phyloP scores from a whole-genome alignment of 2,113 vertebrate species.

The Plecotus auritus region DNA sequence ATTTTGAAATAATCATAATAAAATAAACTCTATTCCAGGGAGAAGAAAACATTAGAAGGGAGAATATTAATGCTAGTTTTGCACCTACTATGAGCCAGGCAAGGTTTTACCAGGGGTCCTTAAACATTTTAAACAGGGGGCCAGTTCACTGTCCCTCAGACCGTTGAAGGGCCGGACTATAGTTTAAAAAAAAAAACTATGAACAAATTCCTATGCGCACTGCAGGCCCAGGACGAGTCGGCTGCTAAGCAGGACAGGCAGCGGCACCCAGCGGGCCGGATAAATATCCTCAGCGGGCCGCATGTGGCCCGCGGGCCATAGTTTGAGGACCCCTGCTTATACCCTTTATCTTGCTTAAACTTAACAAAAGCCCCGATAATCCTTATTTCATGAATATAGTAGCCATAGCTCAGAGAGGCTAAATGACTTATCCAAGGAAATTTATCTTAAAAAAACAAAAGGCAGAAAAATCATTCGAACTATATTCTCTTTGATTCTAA shows the following conservation, averaged over 20 bases:
- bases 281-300: too few relatives aligned
- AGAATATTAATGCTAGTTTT: neutral
- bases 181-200: too few relatives aligned
- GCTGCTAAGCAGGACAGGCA: too few relatives aligned
- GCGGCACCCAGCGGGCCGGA: too few relatives aligned
- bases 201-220: too few relatives aligned
- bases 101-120: too few relatives aligned
- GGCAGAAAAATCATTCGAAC: neutral
- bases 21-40: neutral
- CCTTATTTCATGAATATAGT: neutral
- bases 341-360: slow-evolving; percentile 21
- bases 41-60: neutral
- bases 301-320: too few relatives aligned
- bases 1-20: slow-evolving; percentile 34
- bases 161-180: too few relatives aligned
- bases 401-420: neutral
- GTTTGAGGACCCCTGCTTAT: too few relatives aligned
- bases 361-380: slow-evolving; percentile 31
- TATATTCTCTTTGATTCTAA: slow-evolving; percentile 7
- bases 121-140: too few relatives aligned
- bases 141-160: too few relatives aligned
- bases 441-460: neutral
- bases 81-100: neutral
- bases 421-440: slow-evolving; percentile 2
- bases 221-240: too few relatives aligned